Evolutionary conservation across 2,113 vertebrate species (phyloP), one percentile per base, ranked within the genome.

Genomic region (Platycercus adscitus): DNA sequence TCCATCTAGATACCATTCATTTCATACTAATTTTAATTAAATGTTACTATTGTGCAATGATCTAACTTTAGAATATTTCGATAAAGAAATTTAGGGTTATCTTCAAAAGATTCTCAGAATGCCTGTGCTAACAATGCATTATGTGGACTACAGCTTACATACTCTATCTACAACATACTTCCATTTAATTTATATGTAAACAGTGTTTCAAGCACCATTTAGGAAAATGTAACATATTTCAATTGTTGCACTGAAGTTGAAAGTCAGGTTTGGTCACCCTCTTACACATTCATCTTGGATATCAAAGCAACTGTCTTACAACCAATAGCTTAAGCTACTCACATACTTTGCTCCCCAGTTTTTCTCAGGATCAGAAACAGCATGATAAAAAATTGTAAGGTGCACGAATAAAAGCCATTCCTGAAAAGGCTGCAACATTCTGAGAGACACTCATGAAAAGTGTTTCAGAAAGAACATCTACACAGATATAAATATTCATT

Each of bases 131-230:
- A 95, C 53, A 91, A 93, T 88, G 87, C 85, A 73, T 83, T 87
- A 95, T 91, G 46, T 86, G 83, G 68, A 89, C 71, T 84, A 93
- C 75, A 86, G 77, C 63, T 91, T 91, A 85, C 79, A 94, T 80
- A 94, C 10, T 76, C 88, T 76, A 94, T 64, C 88, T 96, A 95
- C 63, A 90, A 86, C 58, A 15, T 92, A 89, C 77, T 91, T 95
- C 94, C 41, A 63, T 95, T 86, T 80, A 91, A 93, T 92, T 95
- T 90, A 81, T 89, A 47, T 93, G 88, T 96, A 96, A 96, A 96
- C 80, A 94, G 89, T 94, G 81, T 89, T 96, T 91, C 95, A 93
- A 96, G 93, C 96, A 97, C 94, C 91, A 94, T 93, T 95, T 95
- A 91, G 64, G 76, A 91, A 96, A 96, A 92, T 69, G 56, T 93